Evolutionary conservation across 2,888 invertebrate species (phyloP), one percentile per base, ranked within the genome.

Genomic region (Eurytoma adleriae): DNA sequence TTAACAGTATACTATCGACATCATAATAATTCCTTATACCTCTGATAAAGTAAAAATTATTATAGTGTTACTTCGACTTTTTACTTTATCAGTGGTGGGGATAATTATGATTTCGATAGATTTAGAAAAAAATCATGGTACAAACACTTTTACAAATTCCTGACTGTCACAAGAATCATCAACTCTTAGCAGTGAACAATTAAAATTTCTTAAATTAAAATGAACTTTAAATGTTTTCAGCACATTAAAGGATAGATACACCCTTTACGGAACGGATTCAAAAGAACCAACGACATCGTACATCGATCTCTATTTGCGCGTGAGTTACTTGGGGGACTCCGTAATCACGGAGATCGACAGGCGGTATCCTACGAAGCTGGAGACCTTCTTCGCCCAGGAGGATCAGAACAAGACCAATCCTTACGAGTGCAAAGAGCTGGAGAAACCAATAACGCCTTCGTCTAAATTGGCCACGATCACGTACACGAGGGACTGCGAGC

Each of bases 301-400:
- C 3, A 81, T 89, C n/a, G 82, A 83, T 59, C 73, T 89, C 3
- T 89, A 87, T 80, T 64, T 86, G 40, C 86, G 90, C 0, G 77
- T 90, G 64, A 90, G 86, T 68, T 86, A 87, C 57, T 83, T 90
- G 54, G 88, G 89, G 10, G 85, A 85, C 56, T 85, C 87, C 57
- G 81, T 90, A 27, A 84, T 87, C 61, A 89, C 89, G 10, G 89
- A 90, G 77, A 84, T 89, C 56, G 84, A 87, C 24, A 61, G 50
- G 4, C 82, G 84, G 0, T 78, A 69, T 3, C 18, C 20, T 16
- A 56, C 64, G 27, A 50, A 72, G 14, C 14, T 24, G 14, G n/a
- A 14, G 64, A 56, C 5, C 80, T 89, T 89, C 68, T 86, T 86
- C 69, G 86, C 82, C 0, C 85, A 86, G 30, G 87, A 87, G 62